A percentile compares a stretch with the other conserved stretches of the same genome.
These are phyloP conservation scores for Actias luna DNA, from an alignment of 2,888 invertebrate species.

Conservation along the genomic window DNA sequence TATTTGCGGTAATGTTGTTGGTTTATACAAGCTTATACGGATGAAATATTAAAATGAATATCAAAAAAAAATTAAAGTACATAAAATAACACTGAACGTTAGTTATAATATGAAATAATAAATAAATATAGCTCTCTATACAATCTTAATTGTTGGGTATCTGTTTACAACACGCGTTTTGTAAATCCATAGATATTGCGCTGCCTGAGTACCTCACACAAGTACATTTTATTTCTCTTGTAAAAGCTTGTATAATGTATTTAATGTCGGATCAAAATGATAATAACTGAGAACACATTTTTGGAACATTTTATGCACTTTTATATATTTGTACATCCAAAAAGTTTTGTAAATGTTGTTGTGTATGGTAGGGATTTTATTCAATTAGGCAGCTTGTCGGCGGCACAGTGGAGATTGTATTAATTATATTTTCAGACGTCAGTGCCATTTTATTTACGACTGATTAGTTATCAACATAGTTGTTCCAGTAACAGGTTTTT, in stretches of 20 bases:
- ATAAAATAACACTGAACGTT: background rate
- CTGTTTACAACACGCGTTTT: background rate
- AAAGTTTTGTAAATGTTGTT: slow-evolving; percentile 64
- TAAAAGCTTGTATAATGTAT: background rate
- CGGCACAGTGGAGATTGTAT: slow-evolving; percentile 22
- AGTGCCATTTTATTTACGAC: too few species aligned
- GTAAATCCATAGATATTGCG: background rate
- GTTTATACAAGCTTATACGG: slow-evolving; percentile 9
- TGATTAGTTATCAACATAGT: background rate
- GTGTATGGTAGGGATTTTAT: slow-evolving; percentile 29
- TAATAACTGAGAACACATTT: slow-evolving; percentile 52
- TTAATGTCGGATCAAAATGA: background rate
- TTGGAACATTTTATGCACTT: slow-evolving; percentile 79
- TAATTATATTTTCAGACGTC: background rate
- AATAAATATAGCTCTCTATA: slow-evolving; percentile 40
- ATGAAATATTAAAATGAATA: background rate
- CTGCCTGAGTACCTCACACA: background rate
- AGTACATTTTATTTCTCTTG: background rate
- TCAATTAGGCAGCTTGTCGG: slow-evolving; percentile 27
- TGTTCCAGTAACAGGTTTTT: background rate
- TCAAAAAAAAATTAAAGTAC: background rate
- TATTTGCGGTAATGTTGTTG: slow-evolving; percentile 14
- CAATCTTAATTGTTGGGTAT: background rate
- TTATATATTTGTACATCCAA: slow-evolving; percentile 75
- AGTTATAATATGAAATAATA: background rate